Base-by-base conservation (phyloP, 2,888 invertebrate genomes). In the Drosophila trichaetosa region DNA sequence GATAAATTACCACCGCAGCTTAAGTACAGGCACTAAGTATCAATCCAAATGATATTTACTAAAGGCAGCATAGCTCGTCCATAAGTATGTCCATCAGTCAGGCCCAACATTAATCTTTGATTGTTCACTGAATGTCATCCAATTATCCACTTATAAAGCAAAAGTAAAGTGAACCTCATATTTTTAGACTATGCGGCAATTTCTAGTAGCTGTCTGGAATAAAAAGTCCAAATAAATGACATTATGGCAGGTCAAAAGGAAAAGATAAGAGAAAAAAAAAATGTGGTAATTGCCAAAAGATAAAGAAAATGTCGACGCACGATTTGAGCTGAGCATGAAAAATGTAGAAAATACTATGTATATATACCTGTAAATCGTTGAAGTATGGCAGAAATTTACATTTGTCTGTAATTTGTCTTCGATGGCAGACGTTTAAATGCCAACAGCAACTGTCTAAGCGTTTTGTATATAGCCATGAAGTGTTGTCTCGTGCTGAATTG, bases 391-490 rank as follows among this genome's bases (percentile, higher is more conserved):
- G 29, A 72, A 83, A 85, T 87, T 78, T 83, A 73, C 76, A 80
- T 83, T 89, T 80, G 75, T 76, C 78, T 79, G 78, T 68, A 89
- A 87, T 87, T 87, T 87, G 87, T 87, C 87, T 76, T 82, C 76
- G 60, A 69, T 76, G 75, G 54, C 83, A 80, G 73, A 72, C 71
- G 46, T 57, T 48, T 69, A 53, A 48, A 48, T 59, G 75, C 58
- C 59, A 72, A 64, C 67, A 57, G 69, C 51, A 56, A 66, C 74
- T 63, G 56, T 59, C 53, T 53, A 66, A 65, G 42, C 46, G 24
- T 27, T 52, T 27, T 18, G 34, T 24, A 52, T 42, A 33, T 51
- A 58, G 59, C 33, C 51, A 31, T 60, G 34, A 65, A 72, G 73
- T 71, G 53, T 69, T 56, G 62, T 46, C 59, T 62, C 34, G 34